A percentile compares a stretch with the other conserved stretches of the same genome.
Conservation (phyloP, 2,797 vertebrate genomes). For the Schizothorax lantsangensis region DNA sequence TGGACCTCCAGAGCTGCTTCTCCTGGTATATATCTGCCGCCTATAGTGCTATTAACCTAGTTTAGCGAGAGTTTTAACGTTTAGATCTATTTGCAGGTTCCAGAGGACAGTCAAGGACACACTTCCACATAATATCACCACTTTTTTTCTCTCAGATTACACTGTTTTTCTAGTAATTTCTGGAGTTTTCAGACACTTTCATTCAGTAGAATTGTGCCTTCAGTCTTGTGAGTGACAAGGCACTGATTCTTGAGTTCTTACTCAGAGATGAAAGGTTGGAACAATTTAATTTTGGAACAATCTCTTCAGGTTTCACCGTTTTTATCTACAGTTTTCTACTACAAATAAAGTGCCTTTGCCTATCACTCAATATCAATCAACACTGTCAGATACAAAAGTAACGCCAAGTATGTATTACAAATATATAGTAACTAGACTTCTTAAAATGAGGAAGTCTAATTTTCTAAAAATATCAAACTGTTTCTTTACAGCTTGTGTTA, state of each 20-base stretch:
- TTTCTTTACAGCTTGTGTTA: neutral
- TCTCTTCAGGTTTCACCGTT: neutral
- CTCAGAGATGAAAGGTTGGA: neutral
- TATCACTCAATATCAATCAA: neutral
- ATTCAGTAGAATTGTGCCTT: neutral
- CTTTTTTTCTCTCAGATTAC: neutral
- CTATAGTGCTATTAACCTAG: conserved; percentile 44
- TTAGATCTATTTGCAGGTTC: conserved; percentile 22
- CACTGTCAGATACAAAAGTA: neutral
- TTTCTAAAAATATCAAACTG: neutral
- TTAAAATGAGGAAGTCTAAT: neutral
- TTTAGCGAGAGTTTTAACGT: conserved; percentile 31
- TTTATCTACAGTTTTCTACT: neutral
- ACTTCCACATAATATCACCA: neutral
- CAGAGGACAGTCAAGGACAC: neutral
- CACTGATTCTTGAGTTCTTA: neutral
- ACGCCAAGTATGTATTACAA: neutral
- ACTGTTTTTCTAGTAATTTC: neutral
- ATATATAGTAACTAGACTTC: neutral
- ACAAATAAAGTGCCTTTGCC: neutral
- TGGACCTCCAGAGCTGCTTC: conserved; percentile 41
- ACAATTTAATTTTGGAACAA: neutral
- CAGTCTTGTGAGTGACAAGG: neutral
- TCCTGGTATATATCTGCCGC: conserved; percentile 23
- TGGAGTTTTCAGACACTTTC: conserved; percentile 44